These are phyloP conservation scores for Pomacea canaliculata DNA, from an alignment of 2,888 invertebrate genomes.

Conservation along the genomic window DNA sequence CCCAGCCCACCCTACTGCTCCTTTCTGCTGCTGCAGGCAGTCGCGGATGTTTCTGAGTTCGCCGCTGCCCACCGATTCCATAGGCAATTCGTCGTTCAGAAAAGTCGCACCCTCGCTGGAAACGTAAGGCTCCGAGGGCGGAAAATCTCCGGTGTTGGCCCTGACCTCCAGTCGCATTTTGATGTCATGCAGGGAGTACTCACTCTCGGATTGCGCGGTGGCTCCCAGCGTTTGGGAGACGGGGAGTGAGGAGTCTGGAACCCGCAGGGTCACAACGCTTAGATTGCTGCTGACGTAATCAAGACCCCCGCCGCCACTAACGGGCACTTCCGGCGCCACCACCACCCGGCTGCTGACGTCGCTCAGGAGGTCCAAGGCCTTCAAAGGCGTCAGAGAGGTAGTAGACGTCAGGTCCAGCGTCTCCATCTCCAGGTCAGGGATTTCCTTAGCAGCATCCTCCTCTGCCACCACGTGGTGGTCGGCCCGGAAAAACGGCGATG, in stretches of 20 bases:
- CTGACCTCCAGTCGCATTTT: constrained; percentile 12
- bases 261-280: constrained; percentile 16
- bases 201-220: constrained; percentile 18
- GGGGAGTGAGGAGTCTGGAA: not conserved
- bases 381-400: not conserved
- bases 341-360: constrained; percentile 16
- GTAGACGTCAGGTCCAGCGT: not conserved
- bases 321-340: not conserved
- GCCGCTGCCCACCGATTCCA: no score
- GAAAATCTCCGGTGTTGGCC: not conserved
- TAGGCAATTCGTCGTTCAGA: no score
- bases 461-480: not conserved
- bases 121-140: not conserved
- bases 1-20: no score
- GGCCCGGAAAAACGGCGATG: not conserved
- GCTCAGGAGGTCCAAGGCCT: constrained; percentile 17
- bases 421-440: not conserved
- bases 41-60: no score
- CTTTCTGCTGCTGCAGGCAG: no score
- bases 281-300: not conserved
- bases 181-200: constrained; percentile 16
- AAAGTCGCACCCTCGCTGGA: no score
- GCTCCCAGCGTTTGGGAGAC: not conserved
- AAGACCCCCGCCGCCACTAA: not conserved
- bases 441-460: not conserved